Evolutionary conservation across 2,113 vertebrate genomes (phyloP), one percentile per base, ranked within the genome.

Genomic region (Scatophagus argus): DNA sequence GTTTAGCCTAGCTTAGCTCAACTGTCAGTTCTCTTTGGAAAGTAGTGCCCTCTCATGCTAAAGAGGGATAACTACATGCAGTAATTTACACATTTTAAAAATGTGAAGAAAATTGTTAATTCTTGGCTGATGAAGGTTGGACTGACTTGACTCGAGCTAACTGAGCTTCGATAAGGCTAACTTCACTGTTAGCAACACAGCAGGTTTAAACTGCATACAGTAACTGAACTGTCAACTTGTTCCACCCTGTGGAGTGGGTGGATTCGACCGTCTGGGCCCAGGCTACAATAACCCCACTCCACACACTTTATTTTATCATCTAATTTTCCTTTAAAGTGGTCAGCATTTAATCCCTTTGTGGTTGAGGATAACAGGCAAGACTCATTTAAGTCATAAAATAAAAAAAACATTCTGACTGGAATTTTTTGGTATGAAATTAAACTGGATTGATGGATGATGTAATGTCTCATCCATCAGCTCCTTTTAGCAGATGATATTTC

Each of bases 381-480:
- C 16, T 64, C 58, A 39, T 21, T 1, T n/a, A 62, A 55, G 66
- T 61, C 34, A 71, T 44, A 64, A 86, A 83, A 72, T 6, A 56
- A 29, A 61, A 25, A 69, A 46, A 32, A 73, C 17, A 43, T 58
- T 70, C 7, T 43, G 49, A 63, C 64, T 76, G 77, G 71, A 83
- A 79, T 49, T 27, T 12, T 65, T 76, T 72, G 12, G 43, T 43
- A 69, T 69, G 25, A 14, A 74, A 85, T 70, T 59, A 85, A 79
- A 74, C 38, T 67, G 51, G 31, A 65, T 59, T 70, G 71, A 80
- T 58, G 58, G 74, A 67, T 85, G 84, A 87, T 78, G 78, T 86
- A 62, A 90, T 54, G 74, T 89, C 77, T 87, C 74, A 34, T 71
- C 55, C 73, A 72, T 88, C 77, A 54, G 70, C 59, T 67, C 51